Percentiles rank a stretch among this genome's conserved stretches.
These are phyloP conservation scores for Choloepus hoffmanni DNA, from an alignment of 2,113 vertebrate genomes.

Conservation along the genomic window DNA sequence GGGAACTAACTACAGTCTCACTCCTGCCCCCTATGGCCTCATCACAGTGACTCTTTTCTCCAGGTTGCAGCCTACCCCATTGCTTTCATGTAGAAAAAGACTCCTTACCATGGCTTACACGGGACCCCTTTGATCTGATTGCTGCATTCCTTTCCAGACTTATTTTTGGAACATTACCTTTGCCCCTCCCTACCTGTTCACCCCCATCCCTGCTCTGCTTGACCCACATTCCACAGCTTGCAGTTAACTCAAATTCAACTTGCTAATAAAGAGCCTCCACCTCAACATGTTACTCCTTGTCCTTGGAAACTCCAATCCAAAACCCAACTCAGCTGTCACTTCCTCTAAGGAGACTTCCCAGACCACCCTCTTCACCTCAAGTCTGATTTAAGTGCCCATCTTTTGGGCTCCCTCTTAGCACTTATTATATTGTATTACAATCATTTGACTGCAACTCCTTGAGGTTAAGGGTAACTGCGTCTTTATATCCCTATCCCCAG, in stretches of 20 bases:
- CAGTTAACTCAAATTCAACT: neutral
- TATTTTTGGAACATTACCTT: neutral
- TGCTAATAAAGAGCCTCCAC: neutral
- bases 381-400: neutral
- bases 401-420: neutral
- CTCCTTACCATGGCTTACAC: neutral
- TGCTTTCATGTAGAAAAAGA: constrained; percentile 5
- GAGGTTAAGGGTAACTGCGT: neutral
- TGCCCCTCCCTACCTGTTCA: neutral
- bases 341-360: neutral
- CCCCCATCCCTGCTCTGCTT: neutral
- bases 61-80: neutral
- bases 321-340: neutral
- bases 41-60: neutral
- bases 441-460: neutral
- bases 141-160: neutral
- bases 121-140: neutral
- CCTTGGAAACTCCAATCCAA: constrained; percentile 61
- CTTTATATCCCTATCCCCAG: neutral
- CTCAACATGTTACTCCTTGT: constrained; percentile 39
- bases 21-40: neutral
- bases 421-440: neutral
- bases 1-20: neutral
- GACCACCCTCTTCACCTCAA: neutral
- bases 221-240: neutral